Conservation (phyloP, 2,113 vertebrate species). For the Dicentrarchus labrax region DNA sequence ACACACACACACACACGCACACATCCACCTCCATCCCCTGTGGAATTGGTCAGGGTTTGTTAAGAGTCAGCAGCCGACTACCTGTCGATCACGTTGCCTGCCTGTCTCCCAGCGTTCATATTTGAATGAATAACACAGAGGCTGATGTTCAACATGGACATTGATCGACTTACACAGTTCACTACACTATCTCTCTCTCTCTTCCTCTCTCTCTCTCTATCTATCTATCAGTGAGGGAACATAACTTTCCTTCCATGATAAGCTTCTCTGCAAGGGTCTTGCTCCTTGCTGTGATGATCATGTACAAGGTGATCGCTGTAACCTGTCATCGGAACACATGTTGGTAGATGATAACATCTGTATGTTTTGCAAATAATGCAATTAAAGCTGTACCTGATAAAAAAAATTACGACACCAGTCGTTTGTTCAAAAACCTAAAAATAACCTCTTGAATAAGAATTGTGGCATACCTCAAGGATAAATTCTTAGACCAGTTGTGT, state of each 20-base stretch:
- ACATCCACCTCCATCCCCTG: neutral
- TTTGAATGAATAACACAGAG: conserved; percentile 60
- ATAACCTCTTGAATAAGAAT: too few relatives aligned
- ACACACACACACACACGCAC: neutral
- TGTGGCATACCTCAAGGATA: neutral
- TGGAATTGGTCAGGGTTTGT: conserved; percentile 38
- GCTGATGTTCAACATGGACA: conserved; percentile 54
- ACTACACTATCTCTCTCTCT: conserved; percentile 11
- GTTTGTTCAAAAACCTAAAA: neutral
- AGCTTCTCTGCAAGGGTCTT: conserved; percentile 17
- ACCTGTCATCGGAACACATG: conserved; percentile 9
- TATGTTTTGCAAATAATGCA: conserved; percentile 19
- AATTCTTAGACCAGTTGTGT: neutral
- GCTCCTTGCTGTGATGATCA: conserved; percentile 3
- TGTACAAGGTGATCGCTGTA: conserved; percentile 31
- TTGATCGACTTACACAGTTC: conserved; percentile 51
- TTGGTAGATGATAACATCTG: conserved; percentile 33
- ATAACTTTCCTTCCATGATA: conserved; percentile 28
- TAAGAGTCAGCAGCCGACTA: conserved; percentile 36
- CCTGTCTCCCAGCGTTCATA: conserved; percentile 36
- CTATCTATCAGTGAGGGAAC: conserved; percentile 1
- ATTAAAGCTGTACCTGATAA: neutral
- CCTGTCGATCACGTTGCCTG: conserved; percentile 41
- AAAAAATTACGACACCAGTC: too few relatives aligned
- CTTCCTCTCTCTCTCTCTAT: neutral